Evolutionary conservation across 2,113 vertebrate genomes (phyloP).

Genomic region (Vidua macroura): DNA sequence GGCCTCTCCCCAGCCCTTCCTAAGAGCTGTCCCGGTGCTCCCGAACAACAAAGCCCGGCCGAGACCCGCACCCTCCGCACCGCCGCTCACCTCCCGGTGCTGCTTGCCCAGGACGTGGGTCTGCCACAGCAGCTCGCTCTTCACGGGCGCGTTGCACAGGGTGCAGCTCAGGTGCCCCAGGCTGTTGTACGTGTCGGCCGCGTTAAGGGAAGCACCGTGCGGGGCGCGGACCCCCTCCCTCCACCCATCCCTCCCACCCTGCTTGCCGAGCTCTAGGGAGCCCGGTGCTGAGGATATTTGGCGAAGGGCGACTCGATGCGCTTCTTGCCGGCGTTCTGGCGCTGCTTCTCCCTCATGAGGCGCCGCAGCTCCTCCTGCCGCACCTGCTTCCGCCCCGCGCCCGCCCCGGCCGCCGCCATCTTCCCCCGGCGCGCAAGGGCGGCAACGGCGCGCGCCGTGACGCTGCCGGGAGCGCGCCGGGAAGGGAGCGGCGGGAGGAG

Average conservation of each 20-base stretch:
- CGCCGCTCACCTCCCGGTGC: constrained; percentile 83
- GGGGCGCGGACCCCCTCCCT: not conserved
- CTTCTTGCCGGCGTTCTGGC: constrained; percentile 78
- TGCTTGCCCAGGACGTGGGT: constrained; percentile 89
- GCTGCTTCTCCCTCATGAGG: constrained; percentile 90
- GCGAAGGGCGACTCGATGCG: constrained; percentile 90
- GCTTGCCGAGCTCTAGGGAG: not conserved
- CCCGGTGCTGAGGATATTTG: constrained; percentile 71
- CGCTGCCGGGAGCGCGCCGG: not conserved
- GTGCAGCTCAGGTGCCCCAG: constrained; percentile 86
- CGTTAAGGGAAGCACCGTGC: constrained; percentile 51
- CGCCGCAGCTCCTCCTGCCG: constrained; percentile 91
- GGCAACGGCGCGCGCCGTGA: not conserved
- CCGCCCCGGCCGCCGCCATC: constrained; percentile 52
- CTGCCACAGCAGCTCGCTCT: constrained; percentile 90
- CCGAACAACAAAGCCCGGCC: not conserved
- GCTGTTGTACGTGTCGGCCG: constrained; percentile 81
- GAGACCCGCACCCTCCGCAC: not conserved
- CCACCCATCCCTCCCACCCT: not conserved
- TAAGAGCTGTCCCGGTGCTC: accelerated
- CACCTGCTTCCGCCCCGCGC: constrained; percentile 74
- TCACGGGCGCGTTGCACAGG: constrained; percentile 85
- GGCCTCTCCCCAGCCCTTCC: not conserved
- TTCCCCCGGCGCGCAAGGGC: not conserved
- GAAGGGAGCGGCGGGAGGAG: not conserved